Conservation (phyloP, 2,797 vertebrate genomes). For the Clarias pachynema region DNA sequence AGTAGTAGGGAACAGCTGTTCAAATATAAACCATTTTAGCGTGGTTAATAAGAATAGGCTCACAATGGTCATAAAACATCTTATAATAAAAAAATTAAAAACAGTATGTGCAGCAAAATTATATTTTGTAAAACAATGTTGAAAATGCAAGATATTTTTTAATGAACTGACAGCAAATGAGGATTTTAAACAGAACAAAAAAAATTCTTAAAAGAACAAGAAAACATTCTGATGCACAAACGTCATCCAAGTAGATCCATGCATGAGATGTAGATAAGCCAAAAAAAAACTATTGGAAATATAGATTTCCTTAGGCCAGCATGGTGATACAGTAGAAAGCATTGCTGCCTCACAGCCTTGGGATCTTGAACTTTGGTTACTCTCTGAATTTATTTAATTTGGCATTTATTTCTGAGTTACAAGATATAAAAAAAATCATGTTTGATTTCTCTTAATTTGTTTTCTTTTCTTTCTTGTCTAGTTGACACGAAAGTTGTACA, state of each 20-base stretch:
- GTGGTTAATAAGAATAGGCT: constrained; percentile 55
- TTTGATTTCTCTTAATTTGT: neutral
- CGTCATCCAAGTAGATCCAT: neutral
- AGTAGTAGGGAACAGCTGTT: constrained; percentile 63
- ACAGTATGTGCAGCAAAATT: constrained; percentile 15
- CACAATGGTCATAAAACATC: constrained; percentile 57
- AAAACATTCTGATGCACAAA: neutral
- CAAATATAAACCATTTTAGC: constrained; percentile 60
- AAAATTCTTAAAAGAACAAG: neutral
- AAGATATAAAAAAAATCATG: neutral
- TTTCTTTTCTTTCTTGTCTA: neutral
- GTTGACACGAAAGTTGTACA: neutral
- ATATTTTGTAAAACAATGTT: neutral
- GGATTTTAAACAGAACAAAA: neutral
- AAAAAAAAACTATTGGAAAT: neutral
- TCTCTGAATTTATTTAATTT: neutral
- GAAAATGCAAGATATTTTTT: constrained; percentile 39
- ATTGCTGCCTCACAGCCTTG: neutral
- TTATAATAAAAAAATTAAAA: constrained; percentile 47
- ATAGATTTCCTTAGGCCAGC: neutral
- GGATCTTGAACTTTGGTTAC: neutral
- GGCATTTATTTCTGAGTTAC: neutral
- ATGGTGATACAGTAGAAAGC: neutral
- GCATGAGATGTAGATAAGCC: neutral
- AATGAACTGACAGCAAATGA: neutral